Evolutionary conservation across 2,113 vertebrate species (phyloP).

Genomic region (Ammodytes dubius): DNA sequence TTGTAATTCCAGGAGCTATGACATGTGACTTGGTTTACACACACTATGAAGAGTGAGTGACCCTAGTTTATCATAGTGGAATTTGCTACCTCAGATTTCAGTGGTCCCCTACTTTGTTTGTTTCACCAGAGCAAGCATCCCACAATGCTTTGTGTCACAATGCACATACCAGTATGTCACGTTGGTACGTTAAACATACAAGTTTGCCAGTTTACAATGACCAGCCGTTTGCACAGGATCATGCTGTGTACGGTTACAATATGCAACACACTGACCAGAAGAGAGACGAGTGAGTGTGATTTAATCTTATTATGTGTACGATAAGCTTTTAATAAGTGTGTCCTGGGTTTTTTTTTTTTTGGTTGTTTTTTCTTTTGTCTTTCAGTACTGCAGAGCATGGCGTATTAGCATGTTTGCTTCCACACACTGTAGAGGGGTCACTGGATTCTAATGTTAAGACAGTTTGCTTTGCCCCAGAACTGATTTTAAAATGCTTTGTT

Average conservation of each 20-base stretch:
- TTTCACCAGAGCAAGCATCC: slow-evolving; percentile 43
- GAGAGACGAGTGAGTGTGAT: slow-evolving; percentile 65
- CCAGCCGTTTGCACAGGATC: slow-evolving; percentile 71
- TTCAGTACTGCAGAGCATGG: slow-evolving; percentile 42
- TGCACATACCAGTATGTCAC: slow-evolving; percentile 52
- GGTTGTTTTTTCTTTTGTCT: background rate
- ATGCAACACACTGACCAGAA: slow-evolving; percentile 80
- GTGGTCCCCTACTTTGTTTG: slow-evolving; percentile 54
- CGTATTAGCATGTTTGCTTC: slow-evolving; percentile 20
- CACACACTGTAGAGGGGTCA: slow-evolving; percentile 22
- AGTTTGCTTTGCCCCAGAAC: slow-evolving; percentile 14
- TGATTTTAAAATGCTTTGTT: slow-evolving; percentile 15
- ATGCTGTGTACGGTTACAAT: slow-evolving; percentile 76
- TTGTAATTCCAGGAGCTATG: background rate
- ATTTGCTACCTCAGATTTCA: slow-evolving; percentile 82
- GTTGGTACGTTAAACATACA: slow-evolving; percentile 36
- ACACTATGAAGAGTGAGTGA: background rate
- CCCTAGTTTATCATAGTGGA: slow-evolving; percentile 56
- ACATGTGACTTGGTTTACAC: slow-evolving; percentile 11
- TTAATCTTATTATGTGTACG: slow-evolving; percentile 47
- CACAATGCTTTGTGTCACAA: slow-evolving; percentile 55
- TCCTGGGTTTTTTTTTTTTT: slow-evolving; percentile 21
- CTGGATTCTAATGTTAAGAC: slow-evolving; percentile 30
- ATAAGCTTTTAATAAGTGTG: slow-evolving; percentile 38
- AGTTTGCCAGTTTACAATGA: slow-evolving; percentile 77